These are phyloP conservation scores for Cacatua alba DNA, from an alignment of 2,113 vertebrate genomes.

Conservation along the genomic window DNA sequence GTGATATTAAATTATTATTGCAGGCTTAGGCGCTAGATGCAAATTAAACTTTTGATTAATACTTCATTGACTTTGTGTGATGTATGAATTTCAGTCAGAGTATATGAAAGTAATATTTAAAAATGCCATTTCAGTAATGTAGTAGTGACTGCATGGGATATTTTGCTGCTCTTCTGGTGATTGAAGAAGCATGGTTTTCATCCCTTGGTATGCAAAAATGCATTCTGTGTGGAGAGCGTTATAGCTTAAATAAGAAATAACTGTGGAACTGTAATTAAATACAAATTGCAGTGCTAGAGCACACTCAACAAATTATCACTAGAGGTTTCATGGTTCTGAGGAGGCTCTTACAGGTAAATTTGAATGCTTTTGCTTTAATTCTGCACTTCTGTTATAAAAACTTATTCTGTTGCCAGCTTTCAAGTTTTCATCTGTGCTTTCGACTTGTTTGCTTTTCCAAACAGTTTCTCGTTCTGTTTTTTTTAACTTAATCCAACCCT, in stretches of 20 bases:
- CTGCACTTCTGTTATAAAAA: neutral
- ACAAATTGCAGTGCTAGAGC: constrained; percentile 9
- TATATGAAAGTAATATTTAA: constrained; percentile 30
- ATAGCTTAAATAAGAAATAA: constrained; percentile 7
- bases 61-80: constrained; percentile 5
- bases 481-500: neutral
- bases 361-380: constrained; percentile 14
- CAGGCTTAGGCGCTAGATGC: neutral
- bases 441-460: neutral
- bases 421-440: neutral
- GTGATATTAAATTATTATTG: neutral
- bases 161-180: constrained; percentile 5
- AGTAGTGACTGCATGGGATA: neutral
- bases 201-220: neutral
- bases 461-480: neutral
- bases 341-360: constrained; percentile 27
- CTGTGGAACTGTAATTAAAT: constrained; percentile 43
- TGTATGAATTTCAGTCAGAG: constrained; percentile 8
- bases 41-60: constrained; percentile 47
- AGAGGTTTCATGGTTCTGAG: constrained; percentile 6
- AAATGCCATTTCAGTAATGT: neutral
- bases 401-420: neutral
- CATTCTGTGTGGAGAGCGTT: constrained; percentile 2
- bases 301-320: neutral
- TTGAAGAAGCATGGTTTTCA: neutral